phyloP scores from a whole-genome alignment of 2,888 invertebrate species.

The Allolobophora icterica region DNA sequence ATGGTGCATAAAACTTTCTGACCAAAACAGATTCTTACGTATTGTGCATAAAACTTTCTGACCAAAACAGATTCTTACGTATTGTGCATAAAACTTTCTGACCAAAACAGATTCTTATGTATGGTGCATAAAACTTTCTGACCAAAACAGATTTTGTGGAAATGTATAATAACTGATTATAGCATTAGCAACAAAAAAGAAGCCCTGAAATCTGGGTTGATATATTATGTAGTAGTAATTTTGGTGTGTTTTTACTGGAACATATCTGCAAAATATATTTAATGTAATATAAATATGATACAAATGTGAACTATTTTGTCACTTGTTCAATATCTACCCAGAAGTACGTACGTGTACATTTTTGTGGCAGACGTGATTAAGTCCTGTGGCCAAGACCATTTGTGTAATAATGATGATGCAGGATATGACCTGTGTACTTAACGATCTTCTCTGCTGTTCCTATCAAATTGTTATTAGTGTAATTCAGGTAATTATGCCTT shows the following conservation, averaged over 20 bases:
- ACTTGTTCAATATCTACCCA: neutral
- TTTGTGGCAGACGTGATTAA: neutral
- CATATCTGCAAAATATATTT: neutral
- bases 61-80: too few species aligned
- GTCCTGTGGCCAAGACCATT: neutral
- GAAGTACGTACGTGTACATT: neutral
- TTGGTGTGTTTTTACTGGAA: neutral
- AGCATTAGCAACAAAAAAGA: neutral
- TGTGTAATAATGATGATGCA: neutral
- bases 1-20: too few species aligned
- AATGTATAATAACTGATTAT: neutral
- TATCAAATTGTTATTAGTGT: neutral
- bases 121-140: too few species aligned
- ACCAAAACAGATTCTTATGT: too few species aligned
- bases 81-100: too few species aligned
- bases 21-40: too few species aligned
- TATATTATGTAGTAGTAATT: neutral
- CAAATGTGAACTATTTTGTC: neutral
- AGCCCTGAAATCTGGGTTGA: neutral
- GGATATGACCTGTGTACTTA: conserved; percentile 1
- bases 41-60: too few species aligned
- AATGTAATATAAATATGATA: neutral
- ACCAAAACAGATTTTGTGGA: neutral
- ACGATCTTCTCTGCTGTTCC: neutral
- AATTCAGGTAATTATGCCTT: neutral